Conservation (phyloP, 2,888 invertebrate species). For the Diaprepes abbreviatus region DNA sequence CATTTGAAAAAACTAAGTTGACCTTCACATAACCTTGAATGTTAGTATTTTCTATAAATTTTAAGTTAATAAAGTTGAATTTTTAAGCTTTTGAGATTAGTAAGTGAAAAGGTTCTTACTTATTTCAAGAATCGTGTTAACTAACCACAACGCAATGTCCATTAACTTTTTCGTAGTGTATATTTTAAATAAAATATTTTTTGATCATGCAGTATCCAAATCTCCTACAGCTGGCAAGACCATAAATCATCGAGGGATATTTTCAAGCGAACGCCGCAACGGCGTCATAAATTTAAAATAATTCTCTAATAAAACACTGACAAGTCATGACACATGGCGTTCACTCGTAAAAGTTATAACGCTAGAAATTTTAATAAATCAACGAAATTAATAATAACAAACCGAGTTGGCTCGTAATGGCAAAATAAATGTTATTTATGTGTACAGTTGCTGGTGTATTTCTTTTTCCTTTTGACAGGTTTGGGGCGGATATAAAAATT, state of each 20-base stretch:
- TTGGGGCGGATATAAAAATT: neutral
- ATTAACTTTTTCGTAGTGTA: no score
- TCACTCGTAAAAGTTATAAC: slow-evolving; percentile 43
- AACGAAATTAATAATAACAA: slow-evolving; percentile 47
- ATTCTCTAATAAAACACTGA: slow-evolving; percentile 49
- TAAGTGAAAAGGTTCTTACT: no score
- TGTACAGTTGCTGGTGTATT: slow-evolving; percentile 13
- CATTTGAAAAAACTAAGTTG: no score
- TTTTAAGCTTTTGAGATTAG: no score
- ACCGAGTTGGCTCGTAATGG: slow-evolving; percentile 32
- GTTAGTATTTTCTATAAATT: no score
- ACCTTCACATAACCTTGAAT: no score
- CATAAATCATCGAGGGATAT: slow-evolving; percentile 35
- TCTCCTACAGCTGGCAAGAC: slow-evolving; percentile 26
- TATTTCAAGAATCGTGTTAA: no score
- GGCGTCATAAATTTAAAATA: slow-evolving; percentile 46
- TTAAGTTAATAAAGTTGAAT: no score
- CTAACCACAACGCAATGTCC: no score
- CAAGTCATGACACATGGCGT: slow-evolving; percentile 48
- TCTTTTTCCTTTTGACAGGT: slow-evolving; percentile 4
- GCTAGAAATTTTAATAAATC: slow-evolving; percentile 47
- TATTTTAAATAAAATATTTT: neutral
- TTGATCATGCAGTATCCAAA: neutral
- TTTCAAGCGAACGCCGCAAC: slow-evolving; percentile 32
- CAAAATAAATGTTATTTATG: slow-evolving; percentile 41